These are phyloP conservation scores for Pangasius macronema DNA, from an alignment of 2,797 vertebrate genomes.

Conservation along the genomic window DNA sequence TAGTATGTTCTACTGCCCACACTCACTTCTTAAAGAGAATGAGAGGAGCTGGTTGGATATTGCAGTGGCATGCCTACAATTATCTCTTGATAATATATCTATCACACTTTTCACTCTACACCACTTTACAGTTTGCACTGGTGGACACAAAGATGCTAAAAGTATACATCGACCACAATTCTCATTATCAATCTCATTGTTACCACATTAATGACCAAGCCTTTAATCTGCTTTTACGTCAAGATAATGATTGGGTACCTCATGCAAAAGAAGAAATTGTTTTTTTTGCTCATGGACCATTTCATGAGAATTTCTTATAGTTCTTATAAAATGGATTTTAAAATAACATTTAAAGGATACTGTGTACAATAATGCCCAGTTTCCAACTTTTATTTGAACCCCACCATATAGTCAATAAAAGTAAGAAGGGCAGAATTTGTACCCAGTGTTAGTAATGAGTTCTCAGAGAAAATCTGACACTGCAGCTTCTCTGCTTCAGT, in stretches of 20 bases:
- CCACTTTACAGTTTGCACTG: not conserved
- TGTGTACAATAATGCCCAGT: not conserved
- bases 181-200: not conserved
- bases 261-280: not conserved
- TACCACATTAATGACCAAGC: not conserved
- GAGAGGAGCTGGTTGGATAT: not conserved
- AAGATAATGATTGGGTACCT: not conserved
- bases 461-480: conserved; percentile 19
- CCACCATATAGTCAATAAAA: not conserved
- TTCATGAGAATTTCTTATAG: not conserved
- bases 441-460: conserved; percentile 21
- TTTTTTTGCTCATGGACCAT: not conserved
- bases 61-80: not conserved
- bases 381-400: not conserved
- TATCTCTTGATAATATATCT: not conserved
- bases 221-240: not conserved
- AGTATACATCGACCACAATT: not conserved
- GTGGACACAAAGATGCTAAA: not conserved
- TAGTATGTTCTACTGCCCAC: no score
- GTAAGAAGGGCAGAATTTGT: not conserved
- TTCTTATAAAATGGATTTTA: not conserved
- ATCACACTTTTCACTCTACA: not conserved
- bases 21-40: no score
- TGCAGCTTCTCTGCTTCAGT: conserved; percentile 29
- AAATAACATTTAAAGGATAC: not conserved